Base-by-base conservation (phyloP, 2,888 invertebrate genomes). In the Drosophila melanocephala region DNA sequence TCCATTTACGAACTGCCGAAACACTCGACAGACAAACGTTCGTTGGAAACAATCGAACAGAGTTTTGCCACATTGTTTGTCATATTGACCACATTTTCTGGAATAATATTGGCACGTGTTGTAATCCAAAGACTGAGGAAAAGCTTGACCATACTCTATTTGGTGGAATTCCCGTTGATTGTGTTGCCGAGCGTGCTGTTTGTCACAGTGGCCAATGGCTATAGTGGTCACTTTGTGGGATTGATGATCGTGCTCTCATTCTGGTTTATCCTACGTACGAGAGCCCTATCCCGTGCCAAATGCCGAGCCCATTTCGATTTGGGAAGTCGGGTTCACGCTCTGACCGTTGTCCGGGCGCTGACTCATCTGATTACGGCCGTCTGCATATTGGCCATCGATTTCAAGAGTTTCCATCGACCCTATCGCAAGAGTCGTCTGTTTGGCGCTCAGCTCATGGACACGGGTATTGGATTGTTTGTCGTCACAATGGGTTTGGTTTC, bases 341-440 rank as follows among this genome's bases (percentile, higher is more conserved):
- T 98, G 64, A 96, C 97, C 5, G 95, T 96, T 86, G 94, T 95
- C 57, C 94, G 98, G 78, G 95, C 96, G 0, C 94, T 96, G 12
- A 96, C 96, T 1, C 96, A 96, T 88, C 92, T 98, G 19, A 94
- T 97, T 42, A 97, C 98, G 12, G 95, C 95, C 0, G 94, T 98
- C 64, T 97, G 97, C 79, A 99, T 99, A 85, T 94, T 99, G 68
- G 99, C 98, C 2, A 98, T 99, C 0, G 99, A 99, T 94, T 99
- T 99, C 92, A 94, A 94, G 56, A 94, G 96, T 70, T 99, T 99
- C 92, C 98, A 99, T 1, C 94, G 97, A 52, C 94, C 96, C 82
- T 97, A 97, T 93, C 97, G 97, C 0, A 99, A 99, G 94, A 98
- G 98, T 0, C 97, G 97, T 91, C 95, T 94, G 0, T 97, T 95